Evolutionary conservation across 2,113 vertebrate genomes (phyloP).

Genomic region (Odontophorus gujanensis): DNA sequence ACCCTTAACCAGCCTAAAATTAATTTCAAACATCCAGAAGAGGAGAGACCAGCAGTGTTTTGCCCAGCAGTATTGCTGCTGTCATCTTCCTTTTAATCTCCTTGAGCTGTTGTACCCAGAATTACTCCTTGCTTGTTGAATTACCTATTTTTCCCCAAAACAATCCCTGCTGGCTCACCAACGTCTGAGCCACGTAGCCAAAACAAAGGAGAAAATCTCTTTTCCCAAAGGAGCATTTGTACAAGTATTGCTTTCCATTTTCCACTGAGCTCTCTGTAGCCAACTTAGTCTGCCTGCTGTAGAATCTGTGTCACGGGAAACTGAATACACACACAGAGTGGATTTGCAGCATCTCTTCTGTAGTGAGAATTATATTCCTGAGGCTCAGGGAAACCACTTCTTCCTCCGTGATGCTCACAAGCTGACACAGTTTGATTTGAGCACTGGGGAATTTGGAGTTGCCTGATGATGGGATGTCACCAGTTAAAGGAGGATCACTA

Average conservation of each 20-base stretch:
- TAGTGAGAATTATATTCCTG: neutral
- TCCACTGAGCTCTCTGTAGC: neutral
- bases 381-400: neutral
- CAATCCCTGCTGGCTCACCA: neutral
- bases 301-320: neutral
- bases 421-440: neutral
- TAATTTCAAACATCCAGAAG: neutral
- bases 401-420: neutral
- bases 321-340: neutral
- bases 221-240: constrained; percentile 10
- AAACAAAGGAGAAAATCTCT: neutral
- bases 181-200: neutral
- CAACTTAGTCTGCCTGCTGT: neutral
- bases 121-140: neutral
- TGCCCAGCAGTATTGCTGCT: neutral
- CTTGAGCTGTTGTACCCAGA: neutral
- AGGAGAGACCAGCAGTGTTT: neutral
- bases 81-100: neutral
- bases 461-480: neutral
- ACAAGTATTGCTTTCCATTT: neutral
- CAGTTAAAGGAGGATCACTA: neutral
- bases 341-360: neutral
- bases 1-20: neutral
- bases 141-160: neutral
- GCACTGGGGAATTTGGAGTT: neutral